Evolutionary conservation across 2,113 vertebrate species (phyloP).

Genomic region (Caloenas nicobarica): DNA sequence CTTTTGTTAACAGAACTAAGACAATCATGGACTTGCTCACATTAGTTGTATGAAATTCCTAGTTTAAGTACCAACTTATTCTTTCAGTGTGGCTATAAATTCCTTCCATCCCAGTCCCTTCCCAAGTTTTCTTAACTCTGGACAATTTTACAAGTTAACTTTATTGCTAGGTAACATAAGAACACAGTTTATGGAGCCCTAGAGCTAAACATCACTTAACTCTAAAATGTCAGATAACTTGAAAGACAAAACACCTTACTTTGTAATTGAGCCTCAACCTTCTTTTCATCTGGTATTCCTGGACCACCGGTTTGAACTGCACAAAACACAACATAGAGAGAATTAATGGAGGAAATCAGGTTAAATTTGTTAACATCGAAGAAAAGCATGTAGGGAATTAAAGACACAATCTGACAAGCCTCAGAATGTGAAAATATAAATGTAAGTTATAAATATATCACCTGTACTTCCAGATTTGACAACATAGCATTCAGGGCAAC

Average conservation of each 20-base stretch:
- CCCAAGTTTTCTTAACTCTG: neutral
- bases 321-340: constrained; percentile 4
- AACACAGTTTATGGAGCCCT: neutral
- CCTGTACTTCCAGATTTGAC: neutral
- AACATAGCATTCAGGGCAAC: neutral
- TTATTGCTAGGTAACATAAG: neutral
- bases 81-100: neutral
- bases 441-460: neutral
- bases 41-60: neutral
- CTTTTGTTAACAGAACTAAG: neutral
- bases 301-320: constrained; percentile 81
- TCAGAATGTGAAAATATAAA: neutral
- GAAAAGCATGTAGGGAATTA: neutral
- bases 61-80: neutral
- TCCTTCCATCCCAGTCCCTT: neutral
- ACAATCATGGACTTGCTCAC: neutral
- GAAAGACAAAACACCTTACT: constrained; percentile 69
- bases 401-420: neutral
- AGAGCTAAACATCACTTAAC: neutral
- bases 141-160: neutral
- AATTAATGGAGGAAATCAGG: constrained; percentile 15
- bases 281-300: constrained; percentile 70
- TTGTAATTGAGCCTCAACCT: constrained; percentile 73
- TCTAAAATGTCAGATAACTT: neutral
- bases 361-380: neutral